These are phyloP conservation scores for Vanessa atalanta DNA, from an alignment of 1,140 invertebrate species.

Conservation along the genomic window DNA sequence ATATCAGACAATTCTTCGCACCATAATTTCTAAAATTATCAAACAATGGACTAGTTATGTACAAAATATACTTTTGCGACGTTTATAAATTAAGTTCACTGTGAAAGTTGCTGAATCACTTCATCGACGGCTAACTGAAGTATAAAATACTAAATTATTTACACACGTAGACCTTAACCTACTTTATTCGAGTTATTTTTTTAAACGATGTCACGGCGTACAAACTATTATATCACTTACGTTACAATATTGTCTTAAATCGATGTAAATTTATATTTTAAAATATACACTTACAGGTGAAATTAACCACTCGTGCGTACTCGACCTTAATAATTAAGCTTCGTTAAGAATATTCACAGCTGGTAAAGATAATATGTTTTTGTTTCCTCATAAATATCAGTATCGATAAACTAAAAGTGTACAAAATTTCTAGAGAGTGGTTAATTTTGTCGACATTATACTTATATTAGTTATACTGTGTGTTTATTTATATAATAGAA, in stretches of 20 bases:
- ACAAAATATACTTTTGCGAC: no score
- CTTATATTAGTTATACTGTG: neutral
- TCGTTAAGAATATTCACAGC: neutral
- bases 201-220: conserved; percentile 14
- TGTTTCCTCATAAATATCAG: no score
- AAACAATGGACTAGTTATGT: no score
- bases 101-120: no score
- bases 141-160: neutral
- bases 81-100: no score
- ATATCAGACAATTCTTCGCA: no score
- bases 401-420: no score
- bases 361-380: neutral
- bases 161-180: conserved; percentile 1
- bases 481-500: neutral
- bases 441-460: conserved; percentile 2
- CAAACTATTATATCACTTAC: conserved; percentile 17
- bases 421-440: neutral
- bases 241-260: neutral
- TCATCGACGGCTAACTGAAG: neutral
- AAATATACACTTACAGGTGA: neutral
- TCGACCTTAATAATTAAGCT: neutral
- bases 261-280: conserved; percentile 5
- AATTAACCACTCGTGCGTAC: neutral
- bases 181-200: conserved; percentile 11
- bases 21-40: no score